Conservation (phyloP, 2,888 invertebrate genomes). For the Orgyia antiqua region DNA sequence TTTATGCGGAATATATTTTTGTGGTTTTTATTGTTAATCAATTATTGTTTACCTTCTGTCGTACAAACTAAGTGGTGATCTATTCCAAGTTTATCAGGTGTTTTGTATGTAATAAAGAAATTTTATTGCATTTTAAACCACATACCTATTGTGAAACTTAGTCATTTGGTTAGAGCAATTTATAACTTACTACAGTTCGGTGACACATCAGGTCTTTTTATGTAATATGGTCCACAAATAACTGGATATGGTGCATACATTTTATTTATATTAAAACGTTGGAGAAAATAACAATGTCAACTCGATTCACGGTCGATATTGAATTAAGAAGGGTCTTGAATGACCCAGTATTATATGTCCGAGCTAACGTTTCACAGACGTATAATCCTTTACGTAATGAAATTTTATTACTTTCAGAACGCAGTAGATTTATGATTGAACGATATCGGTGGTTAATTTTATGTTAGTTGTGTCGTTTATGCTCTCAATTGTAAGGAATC, state of each 20-base stretch:
- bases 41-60: no score
- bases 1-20: no score
- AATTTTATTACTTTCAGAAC: conserved; percentile 39
- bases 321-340: conserved; percentile 32
- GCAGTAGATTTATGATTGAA: conserved; percentile 19
- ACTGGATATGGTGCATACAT: conserved; percentile 35
- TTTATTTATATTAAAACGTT: conserved; percentile 11
- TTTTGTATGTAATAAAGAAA: no score
- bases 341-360: conserved; percentile 47
- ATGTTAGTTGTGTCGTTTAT: no score
- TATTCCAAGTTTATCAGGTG: no score
- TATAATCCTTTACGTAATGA: conserved; percentile 37
- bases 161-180: not conserved
- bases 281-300: conserved; percentile 32
- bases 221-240: conserved; percentile 40
- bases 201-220: conserved; percentile 35
- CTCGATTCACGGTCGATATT: conserved; percentile 29
- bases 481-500: no score
- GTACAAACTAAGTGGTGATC: no score
- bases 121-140: no score
- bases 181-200: conserved; percentile 46
- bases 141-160: no score
- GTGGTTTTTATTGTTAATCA: no score
- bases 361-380: conserved; percentile 28
- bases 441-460: no score